Conservation (phyloP, 2,888 invertebrate species). For the Eupeodes luniger region DNA sequence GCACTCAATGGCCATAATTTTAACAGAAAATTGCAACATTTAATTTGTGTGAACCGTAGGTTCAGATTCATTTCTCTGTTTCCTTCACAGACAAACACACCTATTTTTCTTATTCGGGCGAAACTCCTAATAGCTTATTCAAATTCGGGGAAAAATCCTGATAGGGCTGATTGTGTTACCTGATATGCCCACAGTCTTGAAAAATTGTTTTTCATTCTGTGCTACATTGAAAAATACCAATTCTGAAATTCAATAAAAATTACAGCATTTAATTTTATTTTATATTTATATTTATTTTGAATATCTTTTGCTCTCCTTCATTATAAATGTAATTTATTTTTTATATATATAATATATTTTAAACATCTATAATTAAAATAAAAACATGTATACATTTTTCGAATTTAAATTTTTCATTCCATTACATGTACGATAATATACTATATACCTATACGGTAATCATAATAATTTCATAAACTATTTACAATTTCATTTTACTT, state of each 20-base stretch:
- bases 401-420: constrained; percentile 15
- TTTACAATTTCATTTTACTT: constrained; percentile 10
- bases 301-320: constrained; percentile 40
- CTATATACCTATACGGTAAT: not conserved
- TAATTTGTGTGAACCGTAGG: no score
- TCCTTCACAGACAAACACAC: no score
- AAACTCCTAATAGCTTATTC: no score
- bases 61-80: no score
- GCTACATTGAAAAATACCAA: no score
- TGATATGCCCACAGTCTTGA: no score
- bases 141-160: no score
- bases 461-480: constrained; percentile 22
- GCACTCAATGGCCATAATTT: no score
- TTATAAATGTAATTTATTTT: constrained; percentile 30
- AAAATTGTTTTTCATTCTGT: no score
- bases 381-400: constrained; percentile 37
- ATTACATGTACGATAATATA: not conserved
- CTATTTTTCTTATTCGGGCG: no score
- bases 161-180: no score
- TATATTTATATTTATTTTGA: constrained; percentile 56
- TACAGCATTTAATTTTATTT: constrained; percentile 10
- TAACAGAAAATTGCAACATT: no score
- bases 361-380: constrained; percentile 38
- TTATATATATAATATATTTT: constrained; percentile 28
- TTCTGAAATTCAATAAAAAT: not conserved